Evolutionary conservation across 2,888 invertebrate species (phyloP), one percentile per base, ranked within the genome.

Genomic region (Ophion ellenae): DNA sequence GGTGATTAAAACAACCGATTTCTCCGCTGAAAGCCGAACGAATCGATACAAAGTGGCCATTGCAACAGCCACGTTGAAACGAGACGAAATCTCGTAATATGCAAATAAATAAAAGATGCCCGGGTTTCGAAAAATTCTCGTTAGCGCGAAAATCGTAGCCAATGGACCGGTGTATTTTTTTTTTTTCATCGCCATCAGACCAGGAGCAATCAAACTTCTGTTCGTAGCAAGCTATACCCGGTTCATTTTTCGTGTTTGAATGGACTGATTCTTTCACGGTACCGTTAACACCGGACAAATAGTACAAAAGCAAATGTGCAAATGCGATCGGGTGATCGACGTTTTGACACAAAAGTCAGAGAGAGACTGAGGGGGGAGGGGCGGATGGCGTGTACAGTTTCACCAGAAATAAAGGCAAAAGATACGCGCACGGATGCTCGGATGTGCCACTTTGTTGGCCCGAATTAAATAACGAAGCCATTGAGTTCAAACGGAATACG

Each of bases 391-490:
- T 70, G 69, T 81, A 70, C 53, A 75, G 61, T 63, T 69, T 45
- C 32, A 28, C 7, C n/a, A 45, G 45, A 40, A 75, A 74, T 32
- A 17, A 64, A 32, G 75, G 32, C 10, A 53, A 75, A 75, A 64
- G 28, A 9, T 32, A 75, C 64, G 63, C 17, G 40, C 20, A 45
- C 11, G 45, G 45, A 36, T 40, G 28, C 79, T 57, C 76, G 47
- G 64, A 75, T 70, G 82, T 76, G 78, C 85, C 82, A 82, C 74
- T 85, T 82, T 85, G 79, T 85, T 85, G 85, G 82, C 74, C 76
- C 76, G 85, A 75, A 82, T 85, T 85, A 85, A 85, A 85, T 85
- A 83, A 85, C 85, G 85, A 85, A 76, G 82, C 85, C 79, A 82
- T 79, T 61, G 79, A 71, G 82, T 71, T 82, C 71, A 83, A 85